Base-by-base conservation (phyloP, 1,140 invertebrate genomes). In the Chymomyza costata region DNA sequence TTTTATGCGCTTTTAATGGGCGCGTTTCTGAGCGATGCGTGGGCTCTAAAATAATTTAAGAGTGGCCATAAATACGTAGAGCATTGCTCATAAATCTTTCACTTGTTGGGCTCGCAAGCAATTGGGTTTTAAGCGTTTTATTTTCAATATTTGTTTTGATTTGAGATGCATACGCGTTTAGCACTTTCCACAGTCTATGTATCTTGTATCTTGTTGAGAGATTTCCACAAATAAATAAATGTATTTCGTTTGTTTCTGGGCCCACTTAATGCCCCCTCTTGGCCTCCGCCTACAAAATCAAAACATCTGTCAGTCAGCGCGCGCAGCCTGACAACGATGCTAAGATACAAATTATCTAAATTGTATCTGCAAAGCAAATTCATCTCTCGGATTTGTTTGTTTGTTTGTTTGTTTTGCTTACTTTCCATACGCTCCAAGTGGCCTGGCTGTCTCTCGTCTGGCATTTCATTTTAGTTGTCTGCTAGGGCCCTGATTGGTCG, bases 301-400 rank as follows among this genome's bases (percentile, higher is more conserved):
- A 74, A 83, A 81, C 81, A 71, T 83, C 64, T 83, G 69, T 83
- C 81, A 83, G 53, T 80, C 68, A 68, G 55, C 74, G 40, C 59
- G n/a, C 44, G 55, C 59, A 18, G 58, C 54, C 73, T 80, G 73
- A 80, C 73, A 74, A 71, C 67, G 65, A 65, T 54, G 81, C 63
- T 83, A 74, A 83, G 74, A 69, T 83, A 83, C 81, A 83, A 83
- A 83, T 83, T 83, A 83, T 83, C 81, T 78, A 71, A 82, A 81
- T 81, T 81, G 74, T 81, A 81, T 81, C 69, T 81, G 65, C 50
- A 37, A 40, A 3, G 50, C 69, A 60, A 82, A 82, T 82, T 73
- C 78, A 78, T 82, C 64, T 78, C 54, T 13, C 51, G 49, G 38
- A 64, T 55, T 78, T 80, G 66, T 82, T 76, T 78, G 78, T 82